Conservation (phyloP, 2,797 vertebrate genomes). For the Percopsis omiscomaycus region DNA sequence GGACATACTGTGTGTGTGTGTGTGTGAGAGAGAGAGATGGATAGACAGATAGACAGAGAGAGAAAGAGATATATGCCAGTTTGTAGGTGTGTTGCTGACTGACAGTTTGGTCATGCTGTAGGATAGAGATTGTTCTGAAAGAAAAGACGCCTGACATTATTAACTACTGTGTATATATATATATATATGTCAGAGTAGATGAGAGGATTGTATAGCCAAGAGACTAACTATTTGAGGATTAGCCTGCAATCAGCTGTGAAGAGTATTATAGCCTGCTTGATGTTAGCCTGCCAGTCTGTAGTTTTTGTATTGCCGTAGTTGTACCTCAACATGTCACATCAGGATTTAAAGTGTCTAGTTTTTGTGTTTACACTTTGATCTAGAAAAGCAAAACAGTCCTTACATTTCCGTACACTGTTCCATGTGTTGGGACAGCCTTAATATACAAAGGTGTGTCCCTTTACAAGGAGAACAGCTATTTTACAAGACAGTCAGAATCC, state of each 20-base stretch:
- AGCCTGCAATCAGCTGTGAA: too few relatives aligned
- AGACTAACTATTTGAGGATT: slow-evolving; percentile 25
- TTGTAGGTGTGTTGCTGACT: slow-evolving; percentile 43
- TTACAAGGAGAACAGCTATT: slow-evolving; percentile 13
- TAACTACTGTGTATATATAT: slow-evolving; percentile 2
- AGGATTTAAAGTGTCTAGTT: slow-evolving; percentile 64
- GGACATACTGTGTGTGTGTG: slow-evolving; percentile 8
- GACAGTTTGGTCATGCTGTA: slow-evolving; percentile 37
- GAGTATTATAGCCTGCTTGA: neutral
- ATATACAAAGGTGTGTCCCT: slow-evolving; percentile 23
- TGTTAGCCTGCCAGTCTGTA: slow-evolving; percentile 28
- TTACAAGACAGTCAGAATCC: slow-evolving; percentile 13
- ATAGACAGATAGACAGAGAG: slow-evolving; percentile 51
- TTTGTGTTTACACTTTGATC: slow-evolving; percentile 51
- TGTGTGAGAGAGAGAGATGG: slow-evolving; percentile 50
- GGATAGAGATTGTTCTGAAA: slow-evolving; percentile 47
- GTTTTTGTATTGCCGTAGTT: slow-evolving; percentile 40
- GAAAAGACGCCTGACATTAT: slow-evolving; percentile 21
- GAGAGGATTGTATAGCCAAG: slow-evolving; percentile 32
- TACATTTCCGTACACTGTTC: slow-evolving; percentile 46
- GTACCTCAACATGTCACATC: slow-evolving; percentile 48
- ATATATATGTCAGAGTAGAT: slow-evolving; percentile 34
- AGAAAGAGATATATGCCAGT: slow-evolving; percentile 25
- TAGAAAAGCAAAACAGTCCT: slow-evolving; percentile 47
- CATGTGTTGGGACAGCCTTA: slow-evolving; percentile 17